Evolutionary conservation across 2,888 invertebrate genomes (phyloP), one percentile per base, ranked within the genome.

Genomic region (Melanotus villosus): DNA sequence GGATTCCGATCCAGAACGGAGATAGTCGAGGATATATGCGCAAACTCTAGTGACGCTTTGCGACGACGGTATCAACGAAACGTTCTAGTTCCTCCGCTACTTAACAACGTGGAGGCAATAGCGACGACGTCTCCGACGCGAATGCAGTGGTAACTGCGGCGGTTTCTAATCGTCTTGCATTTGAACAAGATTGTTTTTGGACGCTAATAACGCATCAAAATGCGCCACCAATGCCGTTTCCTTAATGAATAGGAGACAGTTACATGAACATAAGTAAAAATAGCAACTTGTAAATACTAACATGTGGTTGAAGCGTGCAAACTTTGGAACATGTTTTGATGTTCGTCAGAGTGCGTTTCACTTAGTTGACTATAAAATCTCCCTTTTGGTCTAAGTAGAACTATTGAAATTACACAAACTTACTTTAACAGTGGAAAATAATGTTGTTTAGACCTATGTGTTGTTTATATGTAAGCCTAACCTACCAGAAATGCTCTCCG

Each of bases 1-100:
- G 59, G n/a, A 52, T 45, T 59, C 67, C 72, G 72, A 72, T 64
- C 21, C 26, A 14, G n/a, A 21, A 34, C 72, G 72, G 64, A 66
- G 52, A 52, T 54, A 59, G 58, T 47, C 71, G 71, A 70, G 62
- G 59, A 32, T 59, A 41, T 58, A 66, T 67, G 74, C 76, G 76
- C 76, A 76, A 74, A 59, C 72, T 74, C 75, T 68, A 47, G 57
- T 52, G 60, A 65, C 54, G 62, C 68, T 65, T 41, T 58, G 38
- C 68, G 63, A 63, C 71, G 59, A 23, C 65, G 65, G 67, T 71
- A 74, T 68, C 72, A 74, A 59, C 32, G 52, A 59, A 64, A 68
- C 18, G 67, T 73, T 68, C 72, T 70, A 70, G 75, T 73, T 70
- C 68, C 67, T 68, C 56, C 50, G 45, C 23, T 52, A 59, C 36